Conservation (phyloP, 2,888 invertebrate species). For the Octonoba sinensis region DNA sequence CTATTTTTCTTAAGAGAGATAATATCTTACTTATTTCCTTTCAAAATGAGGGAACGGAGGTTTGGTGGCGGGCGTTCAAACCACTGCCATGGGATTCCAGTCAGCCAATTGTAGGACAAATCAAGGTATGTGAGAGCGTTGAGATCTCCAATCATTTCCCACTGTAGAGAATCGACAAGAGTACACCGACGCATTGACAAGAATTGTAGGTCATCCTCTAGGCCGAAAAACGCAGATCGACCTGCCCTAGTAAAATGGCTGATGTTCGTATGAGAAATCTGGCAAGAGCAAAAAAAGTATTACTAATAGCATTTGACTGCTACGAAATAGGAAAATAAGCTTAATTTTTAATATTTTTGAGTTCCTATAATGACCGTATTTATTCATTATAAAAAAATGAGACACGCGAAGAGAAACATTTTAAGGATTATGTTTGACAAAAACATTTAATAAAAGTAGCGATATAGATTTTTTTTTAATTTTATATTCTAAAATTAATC, state of each 20-base stretch:
- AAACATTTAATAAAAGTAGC: too few species aligned
- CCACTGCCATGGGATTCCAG: conserved; percentile 36
- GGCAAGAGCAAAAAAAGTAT: not conserved
- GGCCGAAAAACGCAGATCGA: conserved; percentile 33
- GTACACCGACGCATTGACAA: conserved; percentile 42
- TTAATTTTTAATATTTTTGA: too few species aligned
- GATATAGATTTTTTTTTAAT: too few species aligned
- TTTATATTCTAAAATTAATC: too few species aligned
- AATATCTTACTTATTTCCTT: conserved; percentile 38
- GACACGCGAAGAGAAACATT: too few species aligned
- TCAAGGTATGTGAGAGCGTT: conserved; percentile 28
- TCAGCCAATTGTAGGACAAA: conserved; percentile 35
- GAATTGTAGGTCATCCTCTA: conserved; percentile 18
- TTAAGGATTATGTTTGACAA: too few species aligned
- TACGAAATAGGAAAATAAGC: too few species aligned
- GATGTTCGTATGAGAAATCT: conserved; percentile 33
- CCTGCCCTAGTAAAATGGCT: conserved; percentile 40
- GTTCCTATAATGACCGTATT: too few species aligned
- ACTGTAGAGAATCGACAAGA: conserved; percentile 27
- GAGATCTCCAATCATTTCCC: conserved; percentile 46
- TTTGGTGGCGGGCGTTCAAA: conserved; percentile 24
- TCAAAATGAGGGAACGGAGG: conserved; percentile 30
- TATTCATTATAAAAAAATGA: too few species aligned
- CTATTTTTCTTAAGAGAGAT: too few species aligned
- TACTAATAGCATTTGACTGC: too few species aligned